Evolutionary conservation across 1,140 invertebrate genomes (phyloP).

Genomic region (Pogonus chalceus): DNA sequence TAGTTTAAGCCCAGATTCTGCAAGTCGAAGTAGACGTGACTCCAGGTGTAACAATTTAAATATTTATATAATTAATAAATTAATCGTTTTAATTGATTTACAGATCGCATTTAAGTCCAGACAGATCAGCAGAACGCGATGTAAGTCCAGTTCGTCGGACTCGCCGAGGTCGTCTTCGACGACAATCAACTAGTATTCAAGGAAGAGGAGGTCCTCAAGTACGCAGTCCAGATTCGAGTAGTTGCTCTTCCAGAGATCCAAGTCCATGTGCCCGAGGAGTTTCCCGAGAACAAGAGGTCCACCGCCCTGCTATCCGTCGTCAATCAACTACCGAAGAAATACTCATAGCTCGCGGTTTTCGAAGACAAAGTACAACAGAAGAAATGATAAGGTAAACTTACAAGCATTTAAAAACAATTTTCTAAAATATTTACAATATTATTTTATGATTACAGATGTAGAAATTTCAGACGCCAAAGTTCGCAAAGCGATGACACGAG

Average conservation of each 20-base stretch:
- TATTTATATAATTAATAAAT: no score
- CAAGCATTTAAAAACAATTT: no score
- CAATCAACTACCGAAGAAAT: conserved; percentile 89
- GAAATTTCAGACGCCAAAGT: conserved; percentile 74
- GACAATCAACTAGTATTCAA: conserved; percentile 70
- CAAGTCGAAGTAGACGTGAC: conserved; percentile 41
- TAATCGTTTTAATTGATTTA: no score
- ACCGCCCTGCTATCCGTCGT: conserved; percentile 63
- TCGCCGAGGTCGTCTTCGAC: conserved; percentile 51
- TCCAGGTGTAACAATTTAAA: no score
- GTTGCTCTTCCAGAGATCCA: conserved; percentile 58
- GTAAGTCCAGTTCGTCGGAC: conserved; percentile 56
- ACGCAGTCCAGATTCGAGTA: conserved; percentile 62
- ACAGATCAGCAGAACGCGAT: conserved; percentile 59
- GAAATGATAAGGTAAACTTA: no score
- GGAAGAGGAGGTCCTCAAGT: conserved; percentile 24
- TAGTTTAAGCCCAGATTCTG: conserved; percentile 79
- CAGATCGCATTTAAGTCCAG: conserved; percentile 70
- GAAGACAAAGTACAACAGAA: conserved; percentile 80
- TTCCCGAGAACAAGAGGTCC: conserved; percentile 38
- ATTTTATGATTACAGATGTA: no score
- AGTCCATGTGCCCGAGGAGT: conserved; percentile 54
- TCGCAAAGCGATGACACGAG: conserved; percentile 69
- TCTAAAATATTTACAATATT: no score
- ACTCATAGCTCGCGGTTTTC: conserved; percentile 77